These are phyloP conservation scores for Balaenoptera acutorostrata DNA, from an alignment of 2,113 vertebrate genomes.

Conservation along the genomic window DNA sequence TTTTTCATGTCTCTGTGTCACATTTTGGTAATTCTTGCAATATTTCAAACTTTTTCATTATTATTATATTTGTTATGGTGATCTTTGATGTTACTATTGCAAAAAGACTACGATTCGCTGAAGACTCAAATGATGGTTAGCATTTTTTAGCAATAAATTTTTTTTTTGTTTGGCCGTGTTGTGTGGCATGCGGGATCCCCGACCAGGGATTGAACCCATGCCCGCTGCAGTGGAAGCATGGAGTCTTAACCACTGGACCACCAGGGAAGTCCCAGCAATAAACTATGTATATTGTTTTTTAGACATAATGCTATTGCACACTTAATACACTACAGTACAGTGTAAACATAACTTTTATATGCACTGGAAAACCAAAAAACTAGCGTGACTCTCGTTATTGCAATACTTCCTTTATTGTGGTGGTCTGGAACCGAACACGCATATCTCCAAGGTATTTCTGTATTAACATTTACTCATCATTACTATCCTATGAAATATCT, in stretches of 20 bases:
- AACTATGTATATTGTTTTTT: neutral
- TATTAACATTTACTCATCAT: neutral
- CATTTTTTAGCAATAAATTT: neutral
- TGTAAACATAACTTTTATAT: neutral
- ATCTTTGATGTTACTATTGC: neutral
- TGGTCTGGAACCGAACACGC: neutral
- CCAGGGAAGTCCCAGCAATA: too few species aligned
- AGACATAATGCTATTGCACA: neutral
- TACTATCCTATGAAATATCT: neutral
- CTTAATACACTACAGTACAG: neutral
- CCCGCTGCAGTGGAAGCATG: too few species aligned
- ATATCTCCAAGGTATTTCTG: neutral
- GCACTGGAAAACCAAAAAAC: neutral
- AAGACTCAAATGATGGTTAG: neutral
- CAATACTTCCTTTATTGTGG: neutral
- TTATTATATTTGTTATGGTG: neutral
- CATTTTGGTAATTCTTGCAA: neutral
- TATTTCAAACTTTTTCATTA: neutral
- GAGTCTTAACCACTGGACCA: too few species aligned
- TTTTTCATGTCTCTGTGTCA: neutral
- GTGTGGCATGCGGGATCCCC: too few species aligned
- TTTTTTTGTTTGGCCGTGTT: neutral
- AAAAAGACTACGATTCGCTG: neutral
- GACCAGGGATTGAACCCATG: too few species aligned
- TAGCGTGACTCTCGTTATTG: neutral